Evolutionary conservation across 2,113 vertebrate genomes (phyloP).

Genomic region (Ascaphus truei): DNA sequence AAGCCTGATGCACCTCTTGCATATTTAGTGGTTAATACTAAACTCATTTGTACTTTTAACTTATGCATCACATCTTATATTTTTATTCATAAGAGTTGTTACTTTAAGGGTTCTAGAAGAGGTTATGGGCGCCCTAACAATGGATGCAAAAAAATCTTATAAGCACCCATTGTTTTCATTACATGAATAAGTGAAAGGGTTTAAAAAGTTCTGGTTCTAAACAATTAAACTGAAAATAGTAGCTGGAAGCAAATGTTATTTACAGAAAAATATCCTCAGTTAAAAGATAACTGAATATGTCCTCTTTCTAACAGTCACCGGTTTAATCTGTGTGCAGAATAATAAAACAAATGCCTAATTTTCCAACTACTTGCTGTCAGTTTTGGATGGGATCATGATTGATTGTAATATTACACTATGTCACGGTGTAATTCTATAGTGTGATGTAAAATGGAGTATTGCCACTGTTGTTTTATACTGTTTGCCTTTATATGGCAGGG

Average conservation of each 20-base stretch:
- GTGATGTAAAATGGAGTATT: constrained; percentile 79
- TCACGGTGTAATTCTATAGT: constrained; percentile 75
- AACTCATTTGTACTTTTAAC: too few species aligned
- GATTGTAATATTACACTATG: constrained; percentile 76
- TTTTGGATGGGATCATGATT: constrained; percentile 73
- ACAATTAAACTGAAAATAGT: too few species aligned
- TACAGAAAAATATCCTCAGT: neutral
- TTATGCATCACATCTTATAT: too few species aligned
- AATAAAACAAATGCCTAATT: constrained; percentile 45
- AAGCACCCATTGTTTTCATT: too few species aligned
- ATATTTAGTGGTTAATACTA: too few species aligned
- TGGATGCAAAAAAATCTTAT: too few species aligned
- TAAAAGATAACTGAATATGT: constrained; percentile 9
- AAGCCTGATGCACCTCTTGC: too few species aligned
- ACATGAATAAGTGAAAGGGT: too few species aligned
- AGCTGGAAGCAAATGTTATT: neutral
- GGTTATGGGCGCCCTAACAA: too few species aligned
- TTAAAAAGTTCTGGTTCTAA: too few species aligned
- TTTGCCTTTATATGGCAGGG: constrained; percentile 89
- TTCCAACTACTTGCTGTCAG: constrained; percentile 66
- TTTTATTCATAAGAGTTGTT: too few species aligned
- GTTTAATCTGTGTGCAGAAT: constrained; percentile 12
- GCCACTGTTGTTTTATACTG: constrained; percentile 87
- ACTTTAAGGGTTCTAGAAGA: too few species aligned
- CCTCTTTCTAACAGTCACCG: neutral